These are phyloP conservation scores for Podotricha telesiphe DNA, from an alignment of 2,888 invertebrate genomes.

Conservation along the genomic window DNA sequence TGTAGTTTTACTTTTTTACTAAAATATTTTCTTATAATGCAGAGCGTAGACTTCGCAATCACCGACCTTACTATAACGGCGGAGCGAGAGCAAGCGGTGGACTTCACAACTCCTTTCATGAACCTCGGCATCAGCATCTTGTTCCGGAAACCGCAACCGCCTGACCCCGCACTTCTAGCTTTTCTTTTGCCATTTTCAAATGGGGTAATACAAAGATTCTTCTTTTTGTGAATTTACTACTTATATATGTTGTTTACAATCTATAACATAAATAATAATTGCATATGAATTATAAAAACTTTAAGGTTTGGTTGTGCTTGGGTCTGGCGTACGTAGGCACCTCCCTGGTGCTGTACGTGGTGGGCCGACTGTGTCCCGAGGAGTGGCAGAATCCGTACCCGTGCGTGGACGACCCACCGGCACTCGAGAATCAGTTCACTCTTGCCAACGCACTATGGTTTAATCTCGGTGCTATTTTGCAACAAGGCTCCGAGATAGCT, in stretches of 20 bases:
- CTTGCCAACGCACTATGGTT: slow-evolving; percentile 95
- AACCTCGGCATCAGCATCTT: slow-evolving; percentile 95
- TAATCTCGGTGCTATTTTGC: slow-evolving; percentile 91
- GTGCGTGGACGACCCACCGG: slow-evolving; percentile 91
- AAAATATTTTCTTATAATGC: background rate
- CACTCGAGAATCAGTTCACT: slow-evolving; percentile 93
- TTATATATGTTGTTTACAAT: no score
- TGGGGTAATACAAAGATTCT: slow-evolving; percentile 65
- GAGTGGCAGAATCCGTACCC: slow-evolving; percentile 96
- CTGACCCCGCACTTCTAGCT: slow-evolving; percentile 93
- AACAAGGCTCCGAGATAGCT: slow-evolving; percentile 94
- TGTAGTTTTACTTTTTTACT: background rate
- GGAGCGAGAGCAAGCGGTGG: slow-evolving; percentile 93
- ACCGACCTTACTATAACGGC: slow-evolving; percentile 96
- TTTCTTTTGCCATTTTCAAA: slow-evolving; percentile 95
- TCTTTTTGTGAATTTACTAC: no score
- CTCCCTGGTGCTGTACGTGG: slow-evolving; percentile 90
- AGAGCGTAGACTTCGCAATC: slow-evolving; percentile 95
- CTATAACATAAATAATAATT: no score
- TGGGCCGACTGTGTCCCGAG: slow-evolving; percentile 91
- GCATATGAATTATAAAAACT: background rate
- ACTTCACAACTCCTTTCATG: slow-evolving; percentile 98
- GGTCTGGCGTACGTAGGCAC: slow-evolving; percentile 92
- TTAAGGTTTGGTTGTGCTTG: slow-evolving; percentile 91
- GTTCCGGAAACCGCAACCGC: slow-evolving; percentile 92